Conservation (phyloP, 2,113 vertebrate genomes). For the Pantherophis guttatus region DNA sequence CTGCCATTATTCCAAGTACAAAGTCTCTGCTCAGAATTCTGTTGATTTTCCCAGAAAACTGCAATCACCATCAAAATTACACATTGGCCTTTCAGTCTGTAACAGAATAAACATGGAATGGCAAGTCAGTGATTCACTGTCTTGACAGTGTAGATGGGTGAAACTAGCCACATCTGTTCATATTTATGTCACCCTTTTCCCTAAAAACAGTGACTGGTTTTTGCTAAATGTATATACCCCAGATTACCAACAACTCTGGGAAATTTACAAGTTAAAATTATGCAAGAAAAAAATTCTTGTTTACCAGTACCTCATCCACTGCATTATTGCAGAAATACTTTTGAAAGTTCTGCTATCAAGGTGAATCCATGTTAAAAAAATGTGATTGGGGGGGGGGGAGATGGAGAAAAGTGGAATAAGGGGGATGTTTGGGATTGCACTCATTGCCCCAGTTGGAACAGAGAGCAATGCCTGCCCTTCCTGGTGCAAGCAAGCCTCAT, state of each 20-base stretch:
- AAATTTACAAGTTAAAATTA: background rate
- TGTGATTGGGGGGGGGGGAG: too few species aligned
- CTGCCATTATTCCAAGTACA: background rate
- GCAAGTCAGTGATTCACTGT: background rate
- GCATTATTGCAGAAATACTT: background rate
- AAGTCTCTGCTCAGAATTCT: background rate
- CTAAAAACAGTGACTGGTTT: background rate
- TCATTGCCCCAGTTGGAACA: background rate
- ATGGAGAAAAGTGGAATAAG: background rate
- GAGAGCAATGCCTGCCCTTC: background rate
- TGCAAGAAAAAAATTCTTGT: background rate
- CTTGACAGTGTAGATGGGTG: background rate
- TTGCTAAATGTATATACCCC: background rate
- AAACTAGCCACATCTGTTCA: background rate
- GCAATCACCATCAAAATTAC: background rate
- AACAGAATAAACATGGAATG: background rate
- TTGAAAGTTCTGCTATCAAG: background rate
- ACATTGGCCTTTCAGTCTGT: background rate
- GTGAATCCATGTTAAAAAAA: too few species aligned
- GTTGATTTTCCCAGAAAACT: background rate
- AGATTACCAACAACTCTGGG: background rate
- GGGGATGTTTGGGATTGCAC: background rate
- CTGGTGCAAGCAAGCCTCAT: background rate
- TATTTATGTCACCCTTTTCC: background rate
- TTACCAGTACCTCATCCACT: background rate